Evolutionary conservation across 2,797 vertebrate genomes (phyloP).

Genomic region (Cyclura pinguis): DNA sequence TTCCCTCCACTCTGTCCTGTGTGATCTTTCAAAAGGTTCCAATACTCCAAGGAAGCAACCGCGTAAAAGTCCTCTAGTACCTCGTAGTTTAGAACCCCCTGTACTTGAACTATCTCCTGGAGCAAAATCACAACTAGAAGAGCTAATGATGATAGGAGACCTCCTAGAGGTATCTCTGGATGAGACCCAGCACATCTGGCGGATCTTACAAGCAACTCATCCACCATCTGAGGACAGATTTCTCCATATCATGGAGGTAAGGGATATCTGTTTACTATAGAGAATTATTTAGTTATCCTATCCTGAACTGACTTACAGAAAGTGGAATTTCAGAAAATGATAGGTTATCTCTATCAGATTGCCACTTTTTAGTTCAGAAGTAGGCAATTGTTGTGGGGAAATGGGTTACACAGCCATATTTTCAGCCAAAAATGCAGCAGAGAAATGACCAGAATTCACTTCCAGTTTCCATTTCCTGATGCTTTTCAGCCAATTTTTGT

Average conservation of each 20-base stretch:
- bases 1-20: constrained; percentile 33
- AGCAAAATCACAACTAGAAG: constrained; percentile 94
- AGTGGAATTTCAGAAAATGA: background rate
- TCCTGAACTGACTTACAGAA: background rate
- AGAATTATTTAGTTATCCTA: accelerated
- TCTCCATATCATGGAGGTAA: constrained; percentile 96
- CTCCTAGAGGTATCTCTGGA: constrained; percentile 97
- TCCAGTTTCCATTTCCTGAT: no score
- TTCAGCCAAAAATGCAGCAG: no score
- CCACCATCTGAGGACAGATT: constrained; percentile 96
- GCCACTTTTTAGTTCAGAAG: background rate
- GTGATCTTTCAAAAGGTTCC: constrained; percentile 79
- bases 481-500: no score
- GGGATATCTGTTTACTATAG: background rate
- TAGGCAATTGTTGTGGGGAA: no score
- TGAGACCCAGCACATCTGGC: constrained; percentile 98
- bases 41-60: constrained; percentile 94
- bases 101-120: constrained; percentile 92
- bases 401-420: no score
- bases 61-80: constrained; percentile 94
- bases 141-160: constrained; percentile 98
- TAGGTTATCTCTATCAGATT: background rate
- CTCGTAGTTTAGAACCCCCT: constrained; percentile 95
- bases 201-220: constrained; percentile 97
- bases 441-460: no score